Percentiles rank a stretch among this genome's conserved stretches.
These are phyloP conservation scores for Rotaria magnacalcarata DNA, from an alignment of 2,888 invertebrate genomes.

Conservation along the genomic window DNA sequence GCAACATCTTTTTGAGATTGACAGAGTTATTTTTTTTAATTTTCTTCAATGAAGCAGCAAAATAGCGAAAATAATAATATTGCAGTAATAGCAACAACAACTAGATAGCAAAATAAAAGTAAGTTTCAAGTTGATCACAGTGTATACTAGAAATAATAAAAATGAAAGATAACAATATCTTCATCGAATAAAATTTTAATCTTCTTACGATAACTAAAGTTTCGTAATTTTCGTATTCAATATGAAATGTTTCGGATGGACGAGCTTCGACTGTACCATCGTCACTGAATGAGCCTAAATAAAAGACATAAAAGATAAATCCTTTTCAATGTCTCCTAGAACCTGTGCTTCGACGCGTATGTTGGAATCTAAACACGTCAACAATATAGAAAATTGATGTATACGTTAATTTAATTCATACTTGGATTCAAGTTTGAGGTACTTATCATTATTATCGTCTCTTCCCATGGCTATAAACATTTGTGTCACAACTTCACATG, in stretches of 20 bases:
- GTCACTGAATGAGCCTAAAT: neutral
- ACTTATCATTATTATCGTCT: neutral
- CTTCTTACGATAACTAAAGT: neutral
- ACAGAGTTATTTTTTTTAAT: too few species aligned
- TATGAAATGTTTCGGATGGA: neutral
- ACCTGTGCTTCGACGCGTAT: neutral
- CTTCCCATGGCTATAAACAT: neutral
- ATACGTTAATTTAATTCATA: neutral
- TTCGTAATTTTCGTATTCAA: neutral
- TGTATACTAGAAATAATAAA: neutral
- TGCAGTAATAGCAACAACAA: too few species aligned
- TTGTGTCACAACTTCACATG: conserved; percentile 1
- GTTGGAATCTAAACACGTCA: neutral
- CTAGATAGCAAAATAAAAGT: too few species aligned
- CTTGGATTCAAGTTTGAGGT: neutral
- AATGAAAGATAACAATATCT: neutral
- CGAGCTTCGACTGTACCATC: neutral
- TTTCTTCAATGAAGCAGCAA: too few species aligned
- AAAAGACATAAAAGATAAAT: neutral
- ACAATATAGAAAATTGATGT: neutral
- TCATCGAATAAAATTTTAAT: neutral
- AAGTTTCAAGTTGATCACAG: neutral
- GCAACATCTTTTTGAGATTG: too few species aligned
- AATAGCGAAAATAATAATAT: too few species aligned
- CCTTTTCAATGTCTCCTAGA: neutral